Evolutionary conservation across 2,113 vertebrate genomes (phyloP).

Genomic region (Acanthisitta chloris): DNA sequence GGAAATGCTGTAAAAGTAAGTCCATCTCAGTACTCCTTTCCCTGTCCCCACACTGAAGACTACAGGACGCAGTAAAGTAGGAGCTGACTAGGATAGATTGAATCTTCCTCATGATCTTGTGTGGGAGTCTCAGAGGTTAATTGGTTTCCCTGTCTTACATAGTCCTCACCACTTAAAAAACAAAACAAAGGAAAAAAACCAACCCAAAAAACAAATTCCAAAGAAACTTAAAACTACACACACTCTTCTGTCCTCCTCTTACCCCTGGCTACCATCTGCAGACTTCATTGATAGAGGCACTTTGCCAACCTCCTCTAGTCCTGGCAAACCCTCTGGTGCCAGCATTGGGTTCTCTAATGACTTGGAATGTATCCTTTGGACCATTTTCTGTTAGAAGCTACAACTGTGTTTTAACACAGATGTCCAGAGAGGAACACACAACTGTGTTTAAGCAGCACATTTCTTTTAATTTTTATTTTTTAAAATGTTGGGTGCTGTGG

Average conservation of each 20-base stretch:
- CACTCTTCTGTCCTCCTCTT: neutral
- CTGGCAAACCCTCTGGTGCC: neutral
- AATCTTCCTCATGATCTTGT: neutral
- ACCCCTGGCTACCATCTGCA: neutral
- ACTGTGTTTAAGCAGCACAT: neutral
- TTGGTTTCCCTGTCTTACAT: neutral
- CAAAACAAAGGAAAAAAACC: neutral
- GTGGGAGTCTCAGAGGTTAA: neutral
- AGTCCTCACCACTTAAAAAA: neutral
- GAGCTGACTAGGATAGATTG: neutral
- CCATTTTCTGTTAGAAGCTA: neutral
- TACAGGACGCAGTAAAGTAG: neutral
- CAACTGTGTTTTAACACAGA: neutral
- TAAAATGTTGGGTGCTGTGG: fast-evolving
- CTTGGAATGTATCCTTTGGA: neutral
- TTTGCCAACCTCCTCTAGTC: neutral
- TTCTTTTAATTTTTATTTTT: neutral
- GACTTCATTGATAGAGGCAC: neutral
- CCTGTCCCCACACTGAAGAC: neutral
- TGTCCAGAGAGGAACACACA: neutral
- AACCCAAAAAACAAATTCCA: neutral
- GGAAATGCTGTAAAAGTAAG: neutral
- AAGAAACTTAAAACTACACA: neutral
- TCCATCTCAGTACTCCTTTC: neutral
- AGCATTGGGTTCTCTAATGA: neutral